Percentiles rank a stretch among this genome's conserved stretches.
Conservation (phyloP, 1,140 invertebrate species). For the Phthorimaea operculella region DNA sequence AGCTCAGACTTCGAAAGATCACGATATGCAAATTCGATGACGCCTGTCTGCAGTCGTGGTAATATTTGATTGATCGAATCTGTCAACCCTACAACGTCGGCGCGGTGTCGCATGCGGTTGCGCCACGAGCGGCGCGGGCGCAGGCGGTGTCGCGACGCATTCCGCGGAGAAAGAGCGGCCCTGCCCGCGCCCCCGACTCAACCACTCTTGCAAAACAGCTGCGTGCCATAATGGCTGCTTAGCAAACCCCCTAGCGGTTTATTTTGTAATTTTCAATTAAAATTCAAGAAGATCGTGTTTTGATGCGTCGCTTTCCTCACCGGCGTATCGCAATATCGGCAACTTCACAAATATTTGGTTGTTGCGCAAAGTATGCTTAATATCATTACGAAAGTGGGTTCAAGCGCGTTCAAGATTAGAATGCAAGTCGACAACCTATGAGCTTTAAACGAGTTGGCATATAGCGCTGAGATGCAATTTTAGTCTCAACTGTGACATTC, state of each 20-base stretch:
- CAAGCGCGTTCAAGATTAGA: not conserved
- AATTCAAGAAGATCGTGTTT: constrained; percentile 40
- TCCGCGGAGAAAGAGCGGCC: constrained; percentile 54
- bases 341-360: constrained; percentile 17
- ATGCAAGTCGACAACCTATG: not conserved
- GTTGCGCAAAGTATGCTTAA: not conserved
- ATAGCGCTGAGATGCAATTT: no score
- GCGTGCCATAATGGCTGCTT: constrained; percentile 35
- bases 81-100: no score
- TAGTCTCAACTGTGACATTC: no score
- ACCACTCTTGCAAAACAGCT: constrained; percentile 38
- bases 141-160: constrained; percentile 35
- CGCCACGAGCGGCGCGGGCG: not conserved
- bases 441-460: no score
- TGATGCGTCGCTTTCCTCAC: constrained; percentile 25
- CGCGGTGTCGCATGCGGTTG: not conserved
- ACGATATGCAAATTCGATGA: no score
- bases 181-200: constrained; percentile 31
- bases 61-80: no score
- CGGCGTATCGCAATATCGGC: constrained; percentile 18
- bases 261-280: constrained; percentile 49
- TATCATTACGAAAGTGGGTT: constrained; percentile 3
- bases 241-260: constrained; percentile 35
- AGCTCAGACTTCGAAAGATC: no score
- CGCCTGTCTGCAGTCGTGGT: no score